These are phyloP conservation scores for Platynereis dumerilii DNA, from an alignment of 2,888 invertebrate genomes.

Conservation along the genomic window DNA sequence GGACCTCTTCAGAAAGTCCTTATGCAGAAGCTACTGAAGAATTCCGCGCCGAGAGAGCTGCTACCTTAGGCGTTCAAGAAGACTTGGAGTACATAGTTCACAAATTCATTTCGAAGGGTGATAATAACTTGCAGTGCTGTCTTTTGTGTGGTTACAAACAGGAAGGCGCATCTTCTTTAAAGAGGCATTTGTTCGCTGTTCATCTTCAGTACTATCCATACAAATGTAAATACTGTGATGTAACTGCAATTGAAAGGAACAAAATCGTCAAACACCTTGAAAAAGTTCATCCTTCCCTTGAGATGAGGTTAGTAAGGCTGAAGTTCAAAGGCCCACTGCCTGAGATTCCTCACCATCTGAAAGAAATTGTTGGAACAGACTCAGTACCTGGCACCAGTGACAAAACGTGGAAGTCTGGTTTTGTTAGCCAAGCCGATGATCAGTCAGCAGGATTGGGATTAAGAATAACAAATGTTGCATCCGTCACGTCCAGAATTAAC, in stretches of 20 bases:
- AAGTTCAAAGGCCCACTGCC: slow-evolving; percentile 13
- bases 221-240: slow-evolving; percentile 34
- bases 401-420: not conserved
- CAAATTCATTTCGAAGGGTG: slow-evolving; percentile 18
- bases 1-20: not conserved
- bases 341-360: not conserved
- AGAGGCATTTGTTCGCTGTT: slow-evolving; percentile 29
- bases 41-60: not conserved
- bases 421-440: not conserved
- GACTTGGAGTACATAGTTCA: slow-evolving; percentile 10
- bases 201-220: slow-evolving; percentile 36
- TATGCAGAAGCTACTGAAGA: not conserved
- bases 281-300: slow-evolving; percentile 27
- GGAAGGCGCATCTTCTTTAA: slow-evolving; percentile 23
- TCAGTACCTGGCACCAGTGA: not conserved
- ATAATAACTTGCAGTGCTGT: slow-evolving; percentile 15
- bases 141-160: slow-evolving; percentile 20
- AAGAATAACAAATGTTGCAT: not conserved
- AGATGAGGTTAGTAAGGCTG: slow-evolving; percentile 8
- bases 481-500: not conserved
- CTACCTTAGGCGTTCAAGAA: not conserved
- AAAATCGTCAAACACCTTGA: slow-evolving; percentile 34
- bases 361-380: not conserved
- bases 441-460: not conserved
- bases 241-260: slow-evolving; percentile 28